Base-by-base conservation (phyloP, 1,140 invertebrate species). In the Heliconius himera region DNA sequence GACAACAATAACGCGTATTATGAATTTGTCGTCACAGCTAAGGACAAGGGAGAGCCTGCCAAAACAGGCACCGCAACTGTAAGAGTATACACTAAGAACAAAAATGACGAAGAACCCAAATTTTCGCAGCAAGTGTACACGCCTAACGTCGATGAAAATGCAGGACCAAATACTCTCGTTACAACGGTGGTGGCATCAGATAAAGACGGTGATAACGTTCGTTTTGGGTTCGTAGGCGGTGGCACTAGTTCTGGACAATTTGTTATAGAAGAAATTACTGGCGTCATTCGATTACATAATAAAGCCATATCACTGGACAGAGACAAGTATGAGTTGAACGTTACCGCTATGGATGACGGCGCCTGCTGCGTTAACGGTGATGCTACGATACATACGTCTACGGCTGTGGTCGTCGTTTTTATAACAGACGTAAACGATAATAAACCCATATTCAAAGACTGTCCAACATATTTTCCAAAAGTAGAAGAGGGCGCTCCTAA, bases 1-100 rank as follows among this genome's bases (percentile, higher is more conserved):
- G 98, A 99, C 87, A 98, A 99, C 85, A 99, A 99, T 85, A 99
- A 99, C 90, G 98, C 98, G n/a, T 98, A 98, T 88, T 99, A 99
- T 89, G 98, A 99, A 92, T 98, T 99, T 88, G 96, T 97, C 36
- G 98, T 99, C 8, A 98, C 98, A 18, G 98, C 98, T 8, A 98
- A 97, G 90, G 98, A 99, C 89, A 98, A 98, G 94, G 98, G 98
- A 20, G 98, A 98, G 92, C 98, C 98, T 1, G 96, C 98, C 0
- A 98, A 98, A 90, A 98, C 97, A 3, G 98, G 98, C 33, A 98
- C 97, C 1, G 98, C 98, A 0, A 99, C 98, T 0, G 98, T 99
- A 11, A 96, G 98, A 75, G 97, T 99, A 80, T 99, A 99, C 89
- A 99, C 98, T 5, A 99, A 99, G 89, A 99, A 99, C 88, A 99